These are phyloP conservation scores for Tuta absoluta DNA, from an alignment of 2,888 invertebrate genomes.

Conservation along the genomic window DNA sequence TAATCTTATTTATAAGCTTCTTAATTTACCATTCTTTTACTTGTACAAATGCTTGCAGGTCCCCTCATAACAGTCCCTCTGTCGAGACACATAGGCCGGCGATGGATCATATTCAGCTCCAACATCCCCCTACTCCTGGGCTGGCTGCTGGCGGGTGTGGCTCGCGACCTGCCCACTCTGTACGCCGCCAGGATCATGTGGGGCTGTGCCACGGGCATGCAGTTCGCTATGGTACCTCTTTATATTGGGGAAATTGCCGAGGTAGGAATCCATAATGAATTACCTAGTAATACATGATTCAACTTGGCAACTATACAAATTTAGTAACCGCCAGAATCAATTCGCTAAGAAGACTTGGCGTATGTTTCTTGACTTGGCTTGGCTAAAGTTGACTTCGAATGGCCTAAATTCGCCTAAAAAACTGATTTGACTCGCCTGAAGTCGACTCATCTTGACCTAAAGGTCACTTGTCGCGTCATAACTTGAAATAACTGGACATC, in stretches of 20 bases:
- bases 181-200: conserved; percentile 82
- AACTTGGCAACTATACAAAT: no score
- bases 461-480: no score
- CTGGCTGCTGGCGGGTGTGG: conserved; percentile 85
- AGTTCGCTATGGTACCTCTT: conserved; percentile 89
- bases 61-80: conserved; percentile 86
- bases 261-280: conserved; percentile 49
- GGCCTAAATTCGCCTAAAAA: no score
- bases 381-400: no score
- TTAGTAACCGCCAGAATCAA: no score
- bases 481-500: no score
- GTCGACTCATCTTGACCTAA: no score
- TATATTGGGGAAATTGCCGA: conserved; percentile 93
- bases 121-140: conserved; percentile 86
- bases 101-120: conserved; percentile 84
- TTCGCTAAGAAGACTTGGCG: no score
- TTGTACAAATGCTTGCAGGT: conserved; percentile 63
- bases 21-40: background rate
- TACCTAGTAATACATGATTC: no score
- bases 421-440: no score
- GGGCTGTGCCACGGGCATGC: conserved; percentile 86
- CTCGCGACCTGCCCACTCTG: conserved; percentile 69
- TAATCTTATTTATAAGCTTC: no score
- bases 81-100: conserved; percentile 85
- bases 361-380: background rate